Base-by-base conservation (phyloP, 2,797 vertebrate genomes). In the Trachurus trachurus region DNA sequence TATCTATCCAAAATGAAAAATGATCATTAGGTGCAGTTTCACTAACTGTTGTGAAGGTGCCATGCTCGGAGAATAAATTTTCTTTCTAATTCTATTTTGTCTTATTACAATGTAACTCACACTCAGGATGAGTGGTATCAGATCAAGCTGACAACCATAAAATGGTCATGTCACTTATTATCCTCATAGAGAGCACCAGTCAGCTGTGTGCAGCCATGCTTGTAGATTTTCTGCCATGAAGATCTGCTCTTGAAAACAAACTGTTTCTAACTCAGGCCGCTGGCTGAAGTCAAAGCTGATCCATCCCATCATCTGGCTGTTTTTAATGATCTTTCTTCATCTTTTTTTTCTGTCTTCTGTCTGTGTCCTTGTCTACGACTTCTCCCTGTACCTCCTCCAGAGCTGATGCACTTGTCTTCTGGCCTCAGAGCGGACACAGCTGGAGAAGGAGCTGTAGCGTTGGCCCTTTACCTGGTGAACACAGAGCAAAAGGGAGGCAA, bases 391-490 rank as follows among this genome's bases (percentile, higher is more conserved):
- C 21, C 71, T 91, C 82, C 67, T 89, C 86, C 83, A 86, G 42
- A 93, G 84, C 62, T 82, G 80, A 49, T 88, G 81, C 53, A 89
- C 76, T 40, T 91, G 89, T 88, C 73, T 89, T 50, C 82, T 82
- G 40, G 86, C 84, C 69, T 88, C 83, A 21, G 77, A 63, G 40
- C 59, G 74, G 75, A 93, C 82, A 22, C 92, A 93, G 74, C 72
- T 57, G 70, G 83, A 76, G 85, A 93, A 91, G 77, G 89, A 87
- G 39, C 67, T 13, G 26, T 75, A 52, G n/a, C 11, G 66, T 63
- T 9, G 34, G 19, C 60, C 56, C 49, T 91, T 95, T 91, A 95
- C 94, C 95, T 95, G 82, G 92, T 94, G 72, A 81, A 89, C 19
- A 86, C 42, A 70, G 7, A 85, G 49, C 34, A 57, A 62, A 6